Conservation (phyloP, 2,113 vertebrate genomes). For the Dicerorhinus sumatrensis region DNA sequence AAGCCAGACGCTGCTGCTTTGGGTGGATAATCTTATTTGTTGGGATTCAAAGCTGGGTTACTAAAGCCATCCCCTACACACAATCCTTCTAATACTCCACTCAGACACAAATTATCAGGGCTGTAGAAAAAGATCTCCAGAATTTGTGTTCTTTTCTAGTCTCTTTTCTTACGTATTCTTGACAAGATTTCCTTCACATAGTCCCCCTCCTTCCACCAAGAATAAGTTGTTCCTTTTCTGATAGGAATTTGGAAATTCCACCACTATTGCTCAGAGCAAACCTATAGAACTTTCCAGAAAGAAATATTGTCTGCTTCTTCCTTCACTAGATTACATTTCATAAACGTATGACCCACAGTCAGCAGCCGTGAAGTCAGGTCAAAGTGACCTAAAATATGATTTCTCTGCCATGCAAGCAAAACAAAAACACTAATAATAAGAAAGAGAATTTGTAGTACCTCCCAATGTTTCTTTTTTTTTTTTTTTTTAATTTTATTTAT, state of each 20-base stretch:
- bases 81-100: neutral
- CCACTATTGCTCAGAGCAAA: constrained; percentile 76
- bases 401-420: constrained; percentile 64
- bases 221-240: constrained; percentile 75
- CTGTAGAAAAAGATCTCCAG: constrained; percentile 72
- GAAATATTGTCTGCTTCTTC: constrained; percentile 71
- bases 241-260: constrained; percentile 79
- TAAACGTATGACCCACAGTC: constrained; percentile 57
- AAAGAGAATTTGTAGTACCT: constrained; percentile 60
- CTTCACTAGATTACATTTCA: constrained; percentile 79
- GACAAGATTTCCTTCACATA: constrained; percentile 25
- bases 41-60: constrained; percentile 51
- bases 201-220: neutral
- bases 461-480: constrained; percentile 65
- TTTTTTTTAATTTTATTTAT: too few species aligned
- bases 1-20: neutral
- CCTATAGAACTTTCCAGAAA: constrained; percentile 64
- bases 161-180: constrained; percentile 78
- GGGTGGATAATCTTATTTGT: constrained; percentile 6
- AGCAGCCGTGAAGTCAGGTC: constrained; percentile 61
- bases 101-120: neutral
- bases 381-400: constrained; percentile 71
- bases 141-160: constrained; percentile 70
- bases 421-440: constrained; percentile 67
- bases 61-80: neutral